phyloP scores from a whole-genome alignment of 2,888 invertebrate genomes.

The Macropis europaea region DNA sequence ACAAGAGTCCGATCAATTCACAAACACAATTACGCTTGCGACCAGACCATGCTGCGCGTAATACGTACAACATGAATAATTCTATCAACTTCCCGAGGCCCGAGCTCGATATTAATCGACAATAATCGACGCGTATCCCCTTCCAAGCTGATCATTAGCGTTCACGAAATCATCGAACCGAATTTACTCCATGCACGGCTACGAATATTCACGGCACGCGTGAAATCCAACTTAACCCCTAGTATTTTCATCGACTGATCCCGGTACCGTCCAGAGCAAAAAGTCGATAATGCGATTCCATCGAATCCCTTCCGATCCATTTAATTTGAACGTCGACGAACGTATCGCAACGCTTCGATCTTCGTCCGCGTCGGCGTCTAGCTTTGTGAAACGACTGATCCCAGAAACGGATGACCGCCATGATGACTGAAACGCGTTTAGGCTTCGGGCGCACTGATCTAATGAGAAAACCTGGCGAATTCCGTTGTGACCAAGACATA shows the following conservation, averaged over 20 bases:
- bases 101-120: conserved; percentile 55
- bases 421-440: too few species aligned
- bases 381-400: too few species aligned
- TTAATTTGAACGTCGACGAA: neutral
- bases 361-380: too few species aligned
- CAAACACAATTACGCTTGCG: conserved; percentile 46
- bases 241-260: too few species aligned
- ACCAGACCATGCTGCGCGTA: conserved; percentile 25
- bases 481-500: too few species aligned
- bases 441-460: too few species aligned
- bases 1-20: conserved; percentile 12
- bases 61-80: conserved; percentile 61
- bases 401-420: too few species aligned
- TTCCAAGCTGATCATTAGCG: conserved; percentile 52
- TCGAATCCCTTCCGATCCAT: neutral
- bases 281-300: neutral
- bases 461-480: too few species aligned
- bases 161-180: conserved; percentile 23
- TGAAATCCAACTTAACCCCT: too few species aligned
- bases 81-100: conserved; percentile 52
- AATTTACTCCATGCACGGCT: conserved; percentile 5
- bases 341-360: neutral
- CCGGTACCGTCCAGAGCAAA: neutral
- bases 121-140: conserved; percentile 38
- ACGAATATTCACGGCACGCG: neutral